Base-by-base conservation (phyloP, 2,888 invertebrate genomes). In the Sinotaia quadrata region DNA sequence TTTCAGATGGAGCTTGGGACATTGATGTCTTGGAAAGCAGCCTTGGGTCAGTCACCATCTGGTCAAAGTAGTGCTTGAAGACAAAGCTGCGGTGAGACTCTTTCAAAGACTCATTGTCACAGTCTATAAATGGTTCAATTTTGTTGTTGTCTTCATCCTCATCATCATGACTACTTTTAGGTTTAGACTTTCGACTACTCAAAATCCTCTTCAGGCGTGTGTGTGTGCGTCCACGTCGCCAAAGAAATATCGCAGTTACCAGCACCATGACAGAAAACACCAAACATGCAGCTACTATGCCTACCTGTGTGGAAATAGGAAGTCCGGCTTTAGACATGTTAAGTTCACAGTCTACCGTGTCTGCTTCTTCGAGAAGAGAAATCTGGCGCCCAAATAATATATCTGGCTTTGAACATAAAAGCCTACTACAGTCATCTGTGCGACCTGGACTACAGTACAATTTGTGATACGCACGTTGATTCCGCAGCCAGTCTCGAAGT, bases 21-120 rank as follows among this genome's bases (percentile, higher is more conserved):
- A 34, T 49, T 4, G 49, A 58, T 7, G 60, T 56, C 21, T 58
- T 59, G 34, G 69, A 67, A 62, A 71, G 66, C 12, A 67, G 75
- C 34, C 76, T 77, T 27, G 78, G 78, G 47, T 80, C 75, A 7
- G 79, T 77, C 18, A 73, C 78, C 78, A 83, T 80, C 24, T 81
- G 78, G 66, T 81, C 79, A 70, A 84, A 82, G 68, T 79, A 84
- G 49, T 83, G 79, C 4, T 81, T 65, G 51, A 84, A 81, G 54
- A 82, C 81, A 76, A 80, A 84, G 71, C 81, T 80, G 74, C 81
- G 81, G 61, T 84, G 83, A 1, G 84, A 84, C 51, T 81, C 80
- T 52, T 79, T 82, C 7, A 83, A 67, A 27, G 83, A 83, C 12
- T 78, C 75, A 41, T 74, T 71, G 44, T 83, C 82, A 41, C 76